A percentile compares a stretch with the other conserved stretches of the same genome.
Conservation (phyloP, 2,797 vertebrate species). For the Streptopelia turtur region DNA sequence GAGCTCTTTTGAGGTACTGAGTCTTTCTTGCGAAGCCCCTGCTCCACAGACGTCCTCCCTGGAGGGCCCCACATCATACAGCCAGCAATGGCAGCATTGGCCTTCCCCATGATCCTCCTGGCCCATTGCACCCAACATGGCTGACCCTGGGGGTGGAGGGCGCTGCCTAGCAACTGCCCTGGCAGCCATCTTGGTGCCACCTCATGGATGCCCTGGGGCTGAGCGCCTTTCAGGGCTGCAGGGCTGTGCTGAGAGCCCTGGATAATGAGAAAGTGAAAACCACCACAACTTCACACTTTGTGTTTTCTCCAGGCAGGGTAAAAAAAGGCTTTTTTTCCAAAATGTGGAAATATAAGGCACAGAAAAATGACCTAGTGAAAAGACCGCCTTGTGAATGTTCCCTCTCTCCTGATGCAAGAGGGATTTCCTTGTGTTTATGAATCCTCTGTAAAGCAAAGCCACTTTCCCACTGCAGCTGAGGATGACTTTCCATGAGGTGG, state of each 20-base stretch:
- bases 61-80: background rate
- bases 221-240: background rate
- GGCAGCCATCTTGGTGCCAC: background rate
- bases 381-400: background rate
- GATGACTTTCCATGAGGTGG: background rate
- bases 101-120: background rate
- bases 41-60: fast-evolving
- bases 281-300: background rate
- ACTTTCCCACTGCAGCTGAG: background rate
- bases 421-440: background rate
- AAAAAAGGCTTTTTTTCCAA: background rate
- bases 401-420: background rate
- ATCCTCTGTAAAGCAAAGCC: background rate
- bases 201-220: background rate
- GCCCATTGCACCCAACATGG: fast-evolving
- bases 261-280: background rate
- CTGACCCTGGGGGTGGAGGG: fast-evolving
- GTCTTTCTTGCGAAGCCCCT: background rate
- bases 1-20: fast-evolving
- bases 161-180: background rate
- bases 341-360: background rate
- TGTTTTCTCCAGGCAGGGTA: background rate
- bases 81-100: fast-evolving
- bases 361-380: background rate
- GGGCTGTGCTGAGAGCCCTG: fast-evolving